Evolutionary conservation across 30 jellyfish, hydroid and myxozoan genomes (phyloP), one percentile per base, ranked within the genome.

Genomic region (Hydractinia echinata): DNA sequence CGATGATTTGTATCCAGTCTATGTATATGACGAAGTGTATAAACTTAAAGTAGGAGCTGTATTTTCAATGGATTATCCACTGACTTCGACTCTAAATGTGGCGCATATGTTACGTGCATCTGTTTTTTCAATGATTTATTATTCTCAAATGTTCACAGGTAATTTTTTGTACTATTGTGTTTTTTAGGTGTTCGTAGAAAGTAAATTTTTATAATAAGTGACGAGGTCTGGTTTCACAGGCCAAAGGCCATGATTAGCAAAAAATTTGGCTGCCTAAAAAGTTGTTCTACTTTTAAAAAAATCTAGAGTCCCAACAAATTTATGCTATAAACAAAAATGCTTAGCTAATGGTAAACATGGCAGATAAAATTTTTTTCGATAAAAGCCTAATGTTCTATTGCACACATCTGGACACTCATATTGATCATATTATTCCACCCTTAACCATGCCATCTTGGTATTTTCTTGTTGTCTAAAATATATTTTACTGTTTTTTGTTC

Each of bases 61-160:
- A 51, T 64, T 64, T 4, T 64, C 74, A 7, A 6, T 51, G 19
- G 74, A 7, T 64, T 64, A 64, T 64, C 74, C 74, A 7, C 74
- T 64, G 39, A 64, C 74, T 6, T 44, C 19, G 2, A n/a, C 39
- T n/a, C 19, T n/a, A 64, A 64, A 64, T 64, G 39, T 64, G 39
- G 19, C 74, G 39, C 39, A n/a, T 64, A 64, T 64, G 74, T 64
- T 64, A n/a, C 74, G 39, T n/a, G 74, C 74, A 64, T 51, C 19
- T 64, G 16, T 64, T 64, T 64, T 64, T 64, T 64, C 74, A n/a
- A 7, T 51, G 19, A 64, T 64, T 13, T 7, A 9, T 13, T 64
- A n/a, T 51, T n/a, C 74, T 6, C 8, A 44, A 64, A 64, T 51
- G 19, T 64, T 64, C 74, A 64, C 18, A 6, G 74, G 74, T 64